Evolutionary conservation across 2,797 vertebrate genomes (phyloP), one percentile per base, ranked within the genome.

Genomic region (Silurus aristotelis): DNA sequence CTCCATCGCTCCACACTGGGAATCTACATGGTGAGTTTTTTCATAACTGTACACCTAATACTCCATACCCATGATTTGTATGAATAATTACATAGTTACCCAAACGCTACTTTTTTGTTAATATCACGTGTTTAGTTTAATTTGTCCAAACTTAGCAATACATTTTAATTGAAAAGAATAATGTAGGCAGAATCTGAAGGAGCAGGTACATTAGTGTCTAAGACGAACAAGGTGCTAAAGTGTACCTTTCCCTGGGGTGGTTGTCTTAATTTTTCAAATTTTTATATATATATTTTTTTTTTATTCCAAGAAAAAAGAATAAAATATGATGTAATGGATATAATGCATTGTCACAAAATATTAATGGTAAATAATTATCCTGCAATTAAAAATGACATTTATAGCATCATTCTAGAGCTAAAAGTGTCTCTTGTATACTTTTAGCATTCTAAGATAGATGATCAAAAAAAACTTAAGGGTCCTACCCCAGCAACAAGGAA

Each of bases 1-100:
- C 89, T 96, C 58, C 93, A 95, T 81, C 94, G 92, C 83, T 92
- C 93, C 76, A 96, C 95, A 1, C 77, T 96, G 89, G 92, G 88
- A 73, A 93, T 96, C 87, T 96, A 95, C 87, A 91, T 89, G 75
- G 95, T 96, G 83, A 94, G 95, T 90, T 46, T 66, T 90, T 46
- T 66, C 4, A 87, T 27, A 25, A 46, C 13, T 56, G 63, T 68
- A 22, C 31, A 43, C 2, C 10, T 19, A 17, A 83, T 27, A 10
- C 20, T 43, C 15, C 4, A 61, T 17, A 78, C 9, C 48, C n/a
- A 79, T 58, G 8, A 22, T 48, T 38, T 22, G 9, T 27, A 19
- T 4, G 20, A 55, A 64, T 64, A 64, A 7, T 76, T 27, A 46
- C 1, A 75, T 31, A 48, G 75, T 80, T 27, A 3, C 38, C 56